Percentiles rank a stretch among this genome's conserved stretches.
Evolutionary conservation across 2,888 invertebrate genomes (phyloP).

Genomic region (Acanthosepion esculentum): DNA sequence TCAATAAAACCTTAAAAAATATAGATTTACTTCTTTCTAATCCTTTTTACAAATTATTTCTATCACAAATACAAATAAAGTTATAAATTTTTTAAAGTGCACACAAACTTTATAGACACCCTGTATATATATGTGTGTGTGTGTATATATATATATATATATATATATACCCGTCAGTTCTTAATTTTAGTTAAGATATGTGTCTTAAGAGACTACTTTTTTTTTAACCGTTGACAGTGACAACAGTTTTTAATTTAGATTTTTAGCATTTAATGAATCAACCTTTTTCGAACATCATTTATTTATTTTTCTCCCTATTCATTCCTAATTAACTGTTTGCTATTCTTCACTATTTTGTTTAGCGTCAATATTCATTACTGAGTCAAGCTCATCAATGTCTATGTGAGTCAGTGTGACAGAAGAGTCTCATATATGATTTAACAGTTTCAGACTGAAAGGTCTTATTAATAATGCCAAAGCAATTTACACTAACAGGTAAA

Average conservation of each 20-base stretch:
- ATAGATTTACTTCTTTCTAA: too few relatives aligned
- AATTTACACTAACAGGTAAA: background rate
- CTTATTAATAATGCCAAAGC: slow-evolving; percentile 23
- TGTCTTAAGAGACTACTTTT: background rate
- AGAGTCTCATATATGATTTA: slow-evolving; percentile 33
- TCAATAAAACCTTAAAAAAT: too few relatives aligned
- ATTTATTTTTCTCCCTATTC: slow-evolving; percentile 2
- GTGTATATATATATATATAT: too few relatives aligned
- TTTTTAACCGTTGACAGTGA: background rate
- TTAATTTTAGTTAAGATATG: background rate
- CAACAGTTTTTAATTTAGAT: slow-evolving; percentile 4
- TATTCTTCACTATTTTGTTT: background rate
- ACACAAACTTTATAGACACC: too few relatives aligned
- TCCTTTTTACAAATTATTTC: too few relatives aligned
- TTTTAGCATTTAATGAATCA: slow-evolving; percentile 13
- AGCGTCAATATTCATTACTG: slow-evolving; percentile 6
- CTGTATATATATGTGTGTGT: too few relatives aligned
- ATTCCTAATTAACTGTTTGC: background rate
- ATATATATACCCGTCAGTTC: background rate
- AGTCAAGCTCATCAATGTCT: background rate
- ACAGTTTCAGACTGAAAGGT: background rate
- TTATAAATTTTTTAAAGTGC: too few relatives aligned
- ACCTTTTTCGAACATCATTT: background rate
- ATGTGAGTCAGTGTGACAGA: background rate
- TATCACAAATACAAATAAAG: too few relatives aligned